Conservation (phyloP, 2,888 invertebrate species). For the Norana najaformis region DNA sequence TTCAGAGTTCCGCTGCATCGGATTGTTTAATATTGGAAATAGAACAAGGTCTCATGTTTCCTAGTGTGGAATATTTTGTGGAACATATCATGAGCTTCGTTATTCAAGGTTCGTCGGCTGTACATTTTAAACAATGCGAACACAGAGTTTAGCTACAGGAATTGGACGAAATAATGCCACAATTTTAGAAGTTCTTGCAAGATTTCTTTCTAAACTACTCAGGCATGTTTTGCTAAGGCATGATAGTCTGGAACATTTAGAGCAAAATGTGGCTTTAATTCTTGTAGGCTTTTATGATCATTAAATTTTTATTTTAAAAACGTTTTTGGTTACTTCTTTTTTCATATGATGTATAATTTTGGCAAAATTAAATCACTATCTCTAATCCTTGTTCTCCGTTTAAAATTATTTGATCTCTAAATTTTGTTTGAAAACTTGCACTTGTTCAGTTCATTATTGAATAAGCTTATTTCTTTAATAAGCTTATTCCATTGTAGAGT, state of each 20-base stretch:
- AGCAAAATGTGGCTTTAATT: not conserved
- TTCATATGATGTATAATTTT: too few species aligned
- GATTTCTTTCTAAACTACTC: not conserved
- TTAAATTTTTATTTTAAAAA: not conserved
- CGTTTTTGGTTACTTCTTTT: too few species aligned
- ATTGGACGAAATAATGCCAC: not conserved
- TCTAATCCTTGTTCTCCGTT: too few species aligned
- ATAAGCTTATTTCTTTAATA: too few species aligned
- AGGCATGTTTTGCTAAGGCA: not conserved
- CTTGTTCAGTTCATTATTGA: too few species aligned
- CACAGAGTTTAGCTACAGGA: too few species aligned
- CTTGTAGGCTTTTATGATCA: not conserved
- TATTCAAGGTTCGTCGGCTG: not conserved
- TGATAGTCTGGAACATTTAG: not conserved
- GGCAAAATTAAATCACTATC: too few species aligned
- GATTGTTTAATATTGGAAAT: not conserved
- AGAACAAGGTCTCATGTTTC: not conserved
- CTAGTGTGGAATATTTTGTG: slow-evolving; percentile 2
- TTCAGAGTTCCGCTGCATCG: not conserved
- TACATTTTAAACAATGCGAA: not conserved
- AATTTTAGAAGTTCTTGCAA: not conserved
- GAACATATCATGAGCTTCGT: not conserved
- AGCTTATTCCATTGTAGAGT: too few species aligned
- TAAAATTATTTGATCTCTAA: too few species aligned
- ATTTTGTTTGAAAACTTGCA: too few species aligned